A percentile compares a stretch with the other conserved stretches of the same genome.
Conservation (phyloP, 2,797 vertebrate species). For the Cichlasoma orientale region DNA sequence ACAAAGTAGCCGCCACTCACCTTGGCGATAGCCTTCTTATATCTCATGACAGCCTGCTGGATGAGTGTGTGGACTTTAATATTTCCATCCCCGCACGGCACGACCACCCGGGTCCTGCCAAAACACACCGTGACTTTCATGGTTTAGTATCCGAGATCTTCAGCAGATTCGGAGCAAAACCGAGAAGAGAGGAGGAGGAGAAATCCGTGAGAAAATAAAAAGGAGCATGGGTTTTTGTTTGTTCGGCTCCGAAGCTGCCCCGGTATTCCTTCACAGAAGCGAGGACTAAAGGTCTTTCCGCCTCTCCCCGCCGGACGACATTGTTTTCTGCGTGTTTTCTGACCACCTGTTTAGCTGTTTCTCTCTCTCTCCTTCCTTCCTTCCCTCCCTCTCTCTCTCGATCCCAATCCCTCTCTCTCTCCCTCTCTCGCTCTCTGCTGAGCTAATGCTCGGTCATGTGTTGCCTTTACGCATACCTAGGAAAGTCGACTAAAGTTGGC, state of each 20-base stretch:
- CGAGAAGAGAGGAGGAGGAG: conserved; percentile 39
- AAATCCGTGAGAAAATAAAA: conserved; percentile 22
- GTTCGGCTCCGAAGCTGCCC: conserved; percentile 12
- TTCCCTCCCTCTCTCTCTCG: conserved; percentile 23
- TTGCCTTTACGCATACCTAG: conserved; percentile 28
- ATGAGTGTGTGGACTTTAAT: conserved; percentile 89
- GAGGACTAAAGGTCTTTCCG: conserved; percentile 25
- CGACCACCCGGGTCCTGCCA: conserved; percentile 94
- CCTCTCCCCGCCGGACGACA: conserved; percentile 62
- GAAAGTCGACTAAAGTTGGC: background rate
- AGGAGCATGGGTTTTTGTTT: conserved; percentile 49
- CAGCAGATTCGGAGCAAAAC: conserved; percentile 45
- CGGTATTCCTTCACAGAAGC: conserved; percentile 27
- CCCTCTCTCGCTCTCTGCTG: conserved; percentile 25
- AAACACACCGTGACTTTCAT: conserved; percentile 99
- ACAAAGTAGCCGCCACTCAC: conserved; percentile 78
- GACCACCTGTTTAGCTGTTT: conserved; percentile 78
- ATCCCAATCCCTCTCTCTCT: conserved; percentile 10
- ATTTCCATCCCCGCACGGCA: conserved; percentile 93
- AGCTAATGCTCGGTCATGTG: conserved; percentile 60
- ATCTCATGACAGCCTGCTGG: conserved; percentile 94
- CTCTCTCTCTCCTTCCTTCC: conserved; percentile 12
- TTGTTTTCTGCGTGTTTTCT: conserved; percentile 61
- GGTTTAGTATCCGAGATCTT: conserved; percentile 57
- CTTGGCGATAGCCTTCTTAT: conserved; percentile 95